A percentile compares a stretch with the other conserved stretches of the same genome.
phyloP scores from a whole-genome alignment of 64 coral and sea anemone genomes.

The Dendronephthya gigantea region DNA sequence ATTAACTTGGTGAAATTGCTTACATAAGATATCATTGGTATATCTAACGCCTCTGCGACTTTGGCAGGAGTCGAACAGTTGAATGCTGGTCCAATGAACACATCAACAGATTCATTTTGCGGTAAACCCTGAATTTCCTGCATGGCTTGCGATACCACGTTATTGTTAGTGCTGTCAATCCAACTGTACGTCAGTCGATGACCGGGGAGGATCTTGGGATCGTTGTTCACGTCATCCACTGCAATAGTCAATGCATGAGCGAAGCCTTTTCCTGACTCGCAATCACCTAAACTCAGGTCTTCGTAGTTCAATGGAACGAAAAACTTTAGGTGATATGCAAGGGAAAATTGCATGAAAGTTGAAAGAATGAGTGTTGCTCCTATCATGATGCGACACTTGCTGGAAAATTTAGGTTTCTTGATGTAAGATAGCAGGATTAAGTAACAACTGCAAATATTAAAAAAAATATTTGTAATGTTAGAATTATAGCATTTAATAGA shows the following conservation, averaged over 20 bases:
- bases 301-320: neutral
- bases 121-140: neutral
- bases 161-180: neutral
- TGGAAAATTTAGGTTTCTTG: too few relatives aligned
- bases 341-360: too few relatives aligned
- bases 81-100: conserved; percentile 5
- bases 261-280: neutral
- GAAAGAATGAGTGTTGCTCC: too few relatives aligned
- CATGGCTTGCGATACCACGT: neutral
- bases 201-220: neutral
- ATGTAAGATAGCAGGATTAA: too few relatives aligned
- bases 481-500: too few relatives aligned
- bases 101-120: neutral
- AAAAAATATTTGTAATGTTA: too few relatives aligned
- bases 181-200: neutral
- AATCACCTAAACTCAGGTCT: neutral
- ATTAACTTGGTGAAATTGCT: too few relatives aligned
- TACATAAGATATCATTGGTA: conserved; percentile 11
- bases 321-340: neutral
- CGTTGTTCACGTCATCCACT: neutral
- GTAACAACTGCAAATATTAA: too few relatives aligned
- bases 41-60: neutral
- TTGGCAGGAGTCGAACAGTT: neutral
- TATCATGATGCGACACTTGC: too few relatives aligned
- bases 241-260: conserved; percentile 8